These are phyloP conservation scores for Procapra przewalskii DNA, from an alignment of 2,113 vertebrate genomes.

Conservation along the genomic window DNA sequence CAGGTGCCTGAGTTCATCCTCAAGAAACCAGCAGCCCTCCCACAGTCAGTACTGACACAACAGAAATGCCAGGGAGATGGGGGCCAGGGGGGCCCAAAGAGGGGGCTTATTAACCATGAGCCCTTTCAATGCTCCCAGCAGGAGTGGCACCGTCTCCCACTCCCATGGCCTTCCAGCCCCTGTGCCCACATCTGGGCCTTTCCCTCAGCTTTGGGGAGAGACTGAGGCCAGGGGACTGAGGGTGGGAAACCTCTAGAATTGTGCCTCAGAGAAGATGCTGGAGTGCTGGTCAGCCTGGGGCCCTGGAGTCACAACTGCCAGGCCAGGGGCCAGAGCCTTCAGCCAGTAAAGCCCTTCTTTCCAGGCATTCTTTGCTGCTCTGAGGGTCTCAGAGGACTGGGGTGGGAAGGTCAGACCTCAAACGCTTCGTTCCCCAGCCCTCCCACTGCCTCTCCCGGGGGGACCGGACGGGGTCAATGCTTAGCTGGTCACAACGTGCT, in stretches of 20 bases:
- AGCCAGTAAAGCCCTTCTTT: not conserved
- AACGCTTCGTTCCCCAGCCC: not conserved
- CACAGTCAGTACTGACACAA: not conserved
- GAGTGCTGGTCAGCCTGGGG: not conserved
- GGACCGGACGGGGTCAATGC: not conserved
- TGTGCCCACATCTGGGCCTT: not conserved
- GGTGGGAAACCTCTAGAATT: not conserved
- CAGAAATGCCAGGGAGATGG: not conserved
- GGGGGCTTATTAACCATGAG: not conserved
- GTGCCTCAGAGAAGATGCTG: not conserved
- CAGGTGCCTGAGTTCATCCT: not conserved
- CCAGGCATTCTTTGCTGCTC: not conserved
- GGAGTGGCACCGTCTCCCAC: not conserved
- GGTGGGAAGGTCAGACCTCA: not conserved
- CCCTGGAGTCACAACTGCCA: not conserved
- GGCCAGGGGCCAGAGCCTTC: not conserved
- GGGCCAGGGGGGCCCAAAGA: not conserved
- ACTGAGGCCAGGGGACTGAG: not conserved
- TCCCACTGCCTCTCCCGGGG: not conserved
- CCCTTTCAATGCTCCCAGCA: not conserved
- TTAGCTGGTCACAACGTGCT: conserved; percentile 24
- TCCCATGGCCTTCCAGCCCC: not conserved
- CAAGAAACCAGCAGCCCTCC: not conserved
- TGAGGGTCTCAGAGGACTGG: not conserved
- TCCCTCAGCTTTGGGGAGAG: not conserved